Conservation (phyloP, 92 coral and sea anemone genomes). For the Anthopleura xanthogrammica region DNA sequence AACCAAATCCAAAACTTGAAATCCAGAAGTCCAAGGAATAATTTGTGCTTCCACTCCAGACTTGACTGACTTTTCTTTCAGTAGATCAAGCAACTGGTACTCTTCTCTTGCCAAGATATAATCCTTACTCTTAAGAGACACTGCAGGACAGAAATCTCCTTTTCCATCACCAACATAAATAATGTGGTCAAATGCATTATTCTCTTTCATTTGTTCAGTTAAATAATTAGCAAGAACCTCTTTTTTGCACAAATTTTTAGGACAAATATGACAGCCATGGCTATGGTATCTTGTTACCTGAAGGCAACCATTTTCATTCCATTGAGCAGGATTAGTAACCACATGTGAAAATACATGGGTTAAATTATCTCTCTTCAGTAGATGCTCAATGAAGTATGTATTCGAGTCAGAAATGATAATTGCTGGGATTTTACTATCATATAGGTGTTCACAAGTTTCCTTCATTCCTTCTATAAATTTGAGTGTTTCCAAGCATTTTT, state of each 20-base stretch:
- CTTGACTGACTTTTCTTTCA: constrained; percentile 36
- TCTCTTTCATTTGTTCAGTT: constrained; percentile 17
- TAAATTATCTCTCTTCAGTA: constrained; percentile 62
- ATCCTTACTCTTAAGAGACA: constrained; percentile 49
- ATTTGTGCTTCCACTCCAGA: constrained; percentile 51
- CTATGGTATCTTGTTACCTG: constrained; percentile 63
- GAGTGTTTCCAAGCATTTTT: constrained; percentile 75
- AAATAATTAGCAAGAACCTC: constrained; percentile 62
- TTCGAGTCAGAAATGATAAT: constrained; percentile 94
- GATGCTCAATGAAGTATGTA: constrained; percentile 80
- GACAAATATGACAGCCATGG: constrained; percentile 71
- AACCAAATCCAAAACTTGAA: constrained; percentile 67
- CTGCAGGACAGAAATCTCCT: constrained; percentile 87
- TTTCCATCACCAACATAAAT: constrained; percentile 93
- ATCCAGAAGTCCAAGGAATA: constrained; percentile 81
- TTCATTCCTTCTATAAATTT: constrained; percentile 90
- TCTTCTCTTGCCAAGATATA: constrained; percentile 78
- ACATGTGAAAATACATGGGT: constrained; percentile 49
- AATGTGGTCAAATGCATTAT: constrained; percentile 49
- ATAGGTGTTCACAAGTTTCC: constrained; percentile 68
- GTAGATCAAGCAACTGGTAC: constrained; percentile 53
- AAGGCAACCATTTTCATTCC: constrained; percentile 69
- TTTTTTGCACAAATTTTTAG: constrained; percentile 81
- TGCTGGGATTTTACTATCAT: constrained; percentile 43
- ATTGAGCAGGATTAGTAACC: constrained; percentile 86